Conservation (phyloP, 1,140 invertebrate species). For the Euura saliciscinereae region DNA sequence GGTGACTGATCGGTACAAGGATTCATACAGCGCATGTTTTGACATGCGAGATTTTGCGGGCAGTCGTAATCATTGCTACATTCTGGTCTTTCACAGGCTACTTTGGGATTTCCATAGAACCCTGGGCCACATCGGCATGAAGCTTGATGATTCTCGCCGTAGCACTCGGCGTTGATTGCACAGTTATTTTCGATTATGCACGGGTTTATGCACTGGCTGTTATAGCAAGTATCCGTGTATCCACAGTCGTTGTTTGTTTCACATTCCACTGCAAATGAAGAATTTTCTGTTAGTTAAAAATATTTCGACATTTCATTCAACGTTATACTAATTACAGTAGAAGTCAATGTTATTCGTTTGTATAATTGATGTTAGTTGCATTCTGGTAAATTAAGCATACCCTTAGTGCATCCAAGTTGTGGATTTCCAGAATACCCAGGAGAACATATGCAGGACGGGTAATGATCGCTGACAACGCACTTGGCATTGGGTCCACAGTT, state of each 20-base stretch:
- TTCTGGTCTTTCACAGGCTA: slow-evolving; percentile 79
- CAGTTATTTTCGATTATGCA: slow-evolving; percentile 81
- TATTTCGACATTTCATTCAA: too few relatives aligned
- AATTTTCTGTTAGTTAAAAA: background rate
- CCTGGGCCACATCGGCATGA: slow-evolving; percentile 77
- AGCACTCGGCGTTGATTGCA: slow-evolving; percentile 82
- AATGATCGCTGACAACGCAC: slow-evolving; percentile 80
- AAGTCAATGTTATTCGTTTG: too few relatives aligned
- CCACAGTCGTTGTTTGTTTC: slow-evolving; percentile 80
- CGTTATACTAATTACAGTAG: too few relatives aligned
- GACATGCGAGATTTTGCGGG: slow-evolving; percentile 72
- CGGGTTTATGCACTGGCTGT: slow-evolving; percentile 79
- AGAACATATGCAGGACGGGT: slow-evolving; percentile 80
- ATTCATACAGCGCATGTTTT: slow-evolving; percentile 73
- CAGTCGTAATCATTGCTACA: slow-evolving; percentile 80
- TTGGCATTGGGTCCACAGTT: slow-evolving; percentile 83
- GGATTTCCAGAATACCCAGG: slow-evolving; percentile 83
- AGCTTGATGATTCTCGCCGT: slow-evolving; percentile 75
- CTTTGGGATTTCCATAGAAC: slow-evolving; percentile 77
- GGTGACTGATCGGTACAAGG: slow-evolving; percentile 72
- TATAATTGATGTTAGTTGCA: background rate
- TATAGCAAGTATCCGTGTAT: slow-evolving; percentile 79
- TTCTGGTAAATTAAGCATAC: slow-evolving; percentile 51
- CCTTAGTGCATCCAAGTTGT: slow-evolving; percentile 77
- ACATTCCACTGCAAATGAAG: slow-evolving; percentile 72